Conservation (phyloP, 2,113 vertebrate genomes). For the Halichoeres trimaculatus region DNA sequence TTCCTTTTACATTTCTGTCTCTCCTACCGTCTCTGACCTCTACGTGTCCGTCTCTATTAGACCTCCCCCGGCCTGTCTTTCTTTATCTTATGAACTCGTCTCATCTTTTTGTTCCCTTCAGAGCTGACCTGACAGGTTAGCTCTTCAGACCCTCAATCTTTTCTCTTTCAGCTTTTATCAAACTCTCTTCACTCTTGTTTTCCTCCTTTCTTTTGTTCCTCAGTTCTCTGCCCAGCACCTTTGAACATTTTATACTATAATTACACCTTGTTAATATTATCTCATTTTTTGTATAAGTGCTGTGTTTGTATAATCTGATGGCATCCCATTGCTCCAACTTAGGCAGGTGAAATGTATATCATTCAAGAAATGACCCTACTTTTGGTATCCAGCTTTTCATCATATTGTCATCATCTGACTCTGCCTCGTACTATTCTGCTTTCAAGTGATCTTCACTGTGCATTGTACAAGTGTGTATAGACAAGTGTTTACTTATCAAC, state of each 20-base stretch:
- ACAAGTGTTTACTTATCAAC: too few species aligned
- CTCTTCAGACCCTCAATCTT: constrained; percentile 9
- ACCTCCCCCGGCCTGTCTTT: constrained; percentile 1
- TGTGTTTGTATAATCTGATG: neutral
- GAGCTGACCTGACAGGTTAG: constrained; percentile 25
- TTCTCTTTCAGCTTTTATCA: neutral
- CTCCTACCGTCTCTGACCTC: constrained; percentile 9
- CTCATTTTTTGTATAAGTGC: neutral
- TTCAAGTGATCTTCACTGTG: too few species aligned
- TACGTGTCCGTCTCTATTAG: constrained; percentile 30
- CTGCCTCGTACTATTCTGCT: too few species aligned
- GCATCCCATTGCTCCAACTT: too few species aligned
- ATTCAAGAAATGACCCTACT: too few species aligned
- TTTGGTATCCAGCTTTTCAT: too few species aligned
- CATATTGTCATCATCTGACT: too few species aligned
- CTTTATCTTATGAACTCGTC: constrained; percentile 17
- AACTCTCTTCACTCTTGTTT: neutral
- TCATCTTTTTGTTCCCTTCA: constrained; percentile 22
- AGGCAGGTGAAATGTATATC: too few species aligned
- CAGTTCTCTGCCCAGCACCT: neutral
- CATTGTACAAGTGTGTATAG: too few species aligned
- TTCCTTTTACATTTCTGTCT: neutral
- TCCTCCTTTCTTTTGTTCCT: neutral
- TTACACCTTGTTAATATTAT: neutral
- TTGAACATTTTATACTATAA: neutral